Conservation (phyloP, 1,140 invertebrate species). For the Samia ricini region DNA sequence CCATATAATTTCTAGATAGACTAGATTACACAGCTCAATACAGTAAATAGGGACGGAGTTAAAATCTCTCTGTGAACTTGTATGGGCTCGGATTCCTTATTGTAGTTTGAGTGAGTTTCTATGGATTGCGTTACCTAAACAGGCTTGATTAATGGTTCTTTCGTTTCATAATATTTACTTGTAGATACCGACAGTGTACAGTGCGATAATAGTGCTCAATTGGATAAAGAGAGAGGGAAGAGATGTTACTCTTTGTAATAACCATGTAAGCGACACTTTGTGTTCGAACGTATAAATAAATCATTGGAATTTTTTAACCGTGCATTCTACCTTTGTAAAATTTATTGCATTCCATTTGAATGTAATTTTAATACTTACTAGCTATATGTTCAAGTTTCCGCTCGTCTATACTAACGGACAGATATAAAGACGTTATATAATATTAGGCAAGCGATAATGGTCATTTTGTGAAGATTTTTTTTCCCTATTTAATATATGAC, state of each 20-base stretch:
- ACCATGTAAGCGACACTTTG: not conserved
- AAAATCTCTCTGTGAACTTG: not conserved
- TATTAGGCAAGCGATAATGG: too few relatives aligned
- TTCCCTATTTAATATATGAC: too few relatives aligned
- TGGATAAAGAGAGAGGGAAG: not conserved
- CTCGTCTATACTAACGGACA: too few relatives aligned
- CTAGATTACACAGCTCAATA: not conserved
- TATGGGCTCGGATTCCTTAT: not conserved
- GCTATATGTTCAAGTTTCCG: too few relatives aligned
- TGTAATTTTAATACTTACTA: too few relatives aligned
- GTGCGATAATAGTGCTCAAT: not conserved
- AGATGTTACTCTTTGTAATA: not conserved
- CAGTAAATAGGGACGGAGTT: not conserved
- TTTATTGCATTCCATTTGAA: too few relatives aligned
- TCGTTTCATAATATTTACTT: not conserved
- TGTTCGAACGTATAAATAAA: not conserved
- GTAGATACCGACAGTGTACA: not conserved
- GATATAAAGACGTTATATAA: too few relatives aligned
- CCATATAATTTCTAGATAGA: not conserved
- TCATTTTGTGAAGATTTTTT: too few relatives aligned
- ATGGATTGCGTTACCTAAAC: not conserved
- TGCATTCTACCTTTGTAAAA: too few relatives aligned
- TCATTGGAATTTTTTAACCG: too few relatives aligned
- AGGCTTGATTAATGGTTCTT: not conserved
- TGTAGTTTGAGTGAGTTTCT: not conserved